Conservation (phyloP, 2,113 vertebrate species). For the Dipodomys merriami region DNA sequence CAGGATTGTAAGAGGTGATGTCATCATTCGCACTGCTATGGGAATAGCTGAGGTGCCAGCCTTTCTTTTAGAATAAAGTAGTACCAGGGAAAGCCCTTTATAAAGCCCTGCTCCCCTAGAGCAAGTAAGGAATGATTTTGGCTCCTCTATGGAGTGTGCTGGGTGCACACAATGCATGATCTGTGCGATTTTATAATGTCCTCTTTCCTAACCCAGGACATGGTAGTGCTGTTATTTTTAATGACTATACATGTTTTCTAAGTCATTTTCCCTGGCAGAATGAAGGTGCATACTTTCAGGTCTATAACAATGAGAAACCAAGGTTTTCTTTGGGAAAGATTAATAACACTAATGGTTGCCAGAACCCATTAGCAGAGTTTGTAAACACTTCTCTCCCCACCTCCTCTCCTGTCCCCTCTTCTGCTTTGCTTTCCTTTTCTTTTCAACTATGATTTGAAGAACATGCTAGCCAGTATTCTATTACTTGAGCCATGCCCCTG, state of each 20-base stretch:
- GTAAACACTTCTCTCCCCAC: not conserved
- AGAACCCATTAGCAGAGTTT: not conserved
- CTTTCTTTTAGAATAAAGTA: conserved; percentile 1
- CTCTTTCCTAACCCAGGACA: not conserved
- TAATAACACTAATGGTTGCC: not conserved
- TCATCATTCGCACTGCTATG: not conserved
- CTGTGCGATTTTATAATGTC: not conserved
- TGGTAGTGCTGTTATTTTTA: not conserved
- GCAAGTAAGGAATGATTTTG: not conserved
- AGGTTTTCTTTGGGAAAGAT: not conserved
- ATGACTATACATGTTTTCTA: not conserved
- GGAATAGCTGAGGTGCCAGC: not conserved
- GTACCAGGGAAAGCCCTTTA: not conserved
- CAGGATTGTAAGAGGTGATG: not conserved
- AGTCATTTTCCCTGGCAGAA: not conserved
- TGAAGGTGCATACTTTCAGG: not conserved
- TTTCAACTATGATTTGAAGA: too few relatives aligned
- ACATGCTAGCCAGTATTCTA: too few relatives aligned
- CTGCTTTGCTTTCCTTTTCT: too few relatives aligned
- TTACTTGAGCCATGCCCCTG: too few relatives aligned
- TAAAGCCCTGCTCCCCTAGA: not conserved
- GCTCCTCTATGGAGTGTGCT: not conserved
- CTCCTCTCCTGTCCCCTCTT: too few relatives aligned
- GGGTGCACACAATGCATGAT: too few relatives aligned
- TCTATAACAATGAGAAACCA: not conserved